A percentile compares a stretch with the other conserved stretches of the same genome.
Conservation (phyloP, 2,888 invertebrate species). For the Pegoplata infirma region DNA sequence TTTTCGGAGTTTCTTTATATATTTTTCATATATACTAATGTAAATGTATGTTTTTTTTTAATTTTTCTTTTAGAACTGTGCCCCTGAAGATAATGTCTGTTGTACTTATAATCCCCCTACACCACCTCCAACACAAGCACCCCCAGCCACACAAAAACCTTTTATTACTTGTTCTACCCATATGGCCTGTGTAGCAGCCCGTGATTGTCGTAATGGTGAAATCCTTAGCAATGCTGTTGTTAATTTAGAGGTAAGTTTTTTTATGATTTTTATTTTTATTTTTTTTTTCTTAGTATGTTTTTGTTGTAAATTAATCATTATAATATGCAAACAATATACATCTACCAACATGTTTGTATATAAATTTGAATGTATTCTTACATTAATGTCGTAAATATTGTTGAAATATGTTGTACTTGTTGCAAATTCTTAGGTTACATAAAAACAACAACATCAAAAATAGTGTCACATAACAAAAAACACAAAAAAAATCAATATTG, state of each 20-base stretch:
- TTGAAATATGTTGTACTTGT: slow-evolving; percentile 42
- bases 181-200: slow-evolving; percentile 74
- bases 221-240: slow-evolving; percentile 72
- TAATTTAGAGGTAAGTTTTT: slow-evolving; percentile 74
- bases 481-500: slow-evolving; percentile 49
- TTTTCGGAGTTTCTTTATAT: neutral
- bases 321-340: slow-evolving; percentile 14
- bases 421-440: slow-evolving; percentile 53
- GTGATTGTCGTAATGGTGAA: slow-evolving; percentile 75
- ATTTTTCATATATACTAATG: neutral
- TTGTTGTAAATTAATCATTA: slow-evolving; percentile 45
- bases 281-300: slow-evolving; percentile 9
- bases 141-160: slow-evolving; percentile 72
- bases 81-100: slow-evolving; percentile 76
- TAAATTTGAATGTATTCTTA: slow-evolving; percentile 33
- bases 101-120: slow-evolving; percentile 75
- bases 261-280: slow-evolving; percentile 12
- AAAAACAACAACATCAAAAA: slow-evolving; percentile 5
- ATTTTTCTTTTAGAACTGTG: slow-evolving; percentile 77
- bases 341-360: neutral
- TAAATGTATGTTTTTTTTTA: slow-evolving; percentile 39
- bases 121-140: slow-evolving; percentile 67
- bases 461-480: slow-evolving; percentile 50
- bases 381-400: slow-evolving; percentile 42
- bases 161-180: slow-evolving; percentile 70